Evolutionary conservation across 2,113 vertebrate genomes (phyloP), one percentile per base, ranked within the genome.

Genomic region (Microcebus tavaratra): DNA sequence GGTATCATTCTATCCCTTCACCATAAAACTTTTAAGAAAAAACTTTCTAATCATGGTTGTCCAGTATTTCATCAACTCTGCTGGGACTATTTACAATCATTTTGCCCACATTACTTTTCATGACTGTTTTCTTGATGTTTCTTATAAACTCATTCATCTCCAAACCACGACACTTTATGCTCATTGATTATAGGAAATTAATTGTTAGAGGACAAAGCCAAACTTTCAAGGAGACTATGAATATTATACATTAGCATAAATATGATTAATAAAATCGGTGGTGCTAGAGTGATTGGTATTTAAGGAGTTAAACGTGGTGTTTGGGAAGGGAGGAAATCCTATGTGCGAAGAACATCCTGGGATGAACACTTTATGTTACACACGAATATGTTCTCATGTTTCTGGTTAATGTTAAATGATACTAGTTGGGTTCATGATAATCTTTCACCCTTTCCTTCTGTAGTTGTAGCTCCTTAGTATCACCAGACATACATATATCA

Each of bases 11-110:
- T 61, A 36, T 68, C 53, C 59, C 88, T 88, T 81, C 8, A 80
- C 10, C n/a, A 93, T 93, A 91, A 50, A 72, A 67, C 76, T 61
- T 39, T 45, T 76, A 61, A 81, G 61, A 55, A 78, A 93, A 92
- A 92, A 18, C 39, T 29, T 2, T 55, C 27, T 78, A 59, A 67
- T 91, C 36, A 88, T 67, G 13, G 76, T 95, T 85, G 79, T 86
- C 12, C 20, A 73, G 18, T 70, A 67, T 82, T 79, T 68, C 4
- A 55, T 93, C 63, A 86, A 72, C 13, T 12, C 34, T 78, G 4
- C 21, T 78, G 61, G 27, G n/a, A 61, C 23, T 14, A 68, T 20
- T 73, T 59, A 61, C 6, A 88, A 42, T 93, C 72, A 89, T 83
- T 94, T 73, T 94, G 57, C 25, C 13, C 55, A 59, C 3, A 18